Conservation (phyloP, 2,113 vertebrate species). For the Neogale vison region DNA sequence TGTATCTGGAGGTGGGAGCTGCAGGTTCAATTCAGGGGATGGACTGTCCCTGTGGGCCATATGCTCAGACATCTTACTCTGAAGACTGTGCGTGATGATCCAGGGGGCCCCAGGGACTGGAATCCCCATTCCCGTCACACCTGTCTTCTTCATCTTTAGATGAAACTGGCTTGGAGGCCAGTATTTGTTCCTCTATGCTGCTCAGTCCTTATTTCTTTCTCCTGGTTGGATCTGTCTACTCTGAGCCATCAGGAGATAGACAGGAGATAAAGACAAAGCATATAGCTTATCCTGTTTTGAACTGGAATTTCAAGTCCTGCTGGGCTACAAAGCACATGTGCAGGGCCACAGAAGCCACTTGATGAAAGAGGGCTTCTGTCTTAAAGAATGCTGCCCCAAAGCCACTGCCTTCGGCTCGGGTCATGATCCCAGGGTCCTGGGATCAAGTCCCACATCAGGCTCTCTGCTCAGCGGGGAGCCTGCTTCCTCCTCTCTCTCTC, state of each 20-base stretch:
- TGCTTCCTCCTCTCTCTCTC: too few species aligned
- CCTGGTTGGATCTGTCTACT: background rate
- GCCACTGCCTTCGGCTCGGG: too few species aligned
- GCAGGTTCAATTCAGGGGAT: background rate
- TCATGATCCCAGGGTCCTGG: too few species aligned
- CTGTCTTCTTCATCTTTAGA: fast-evolving
- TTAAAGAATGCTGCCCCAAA: background rate
- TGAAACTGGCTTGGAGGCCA: background rate
- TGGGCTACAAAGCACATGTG: background rate
- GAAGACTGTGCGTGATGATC: background rate
- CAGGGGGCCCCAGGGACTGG: background rate
- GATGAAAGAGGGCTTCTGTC: background rate
- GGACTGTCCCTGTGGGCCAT: background rate
- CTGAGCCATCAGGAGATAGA: background rate
- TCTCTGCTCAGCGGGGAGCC: too few species aligned
- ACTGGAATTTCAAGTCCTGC: background rate
- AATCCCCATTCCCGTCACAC: too few species aligned
- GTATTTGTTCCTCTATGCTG: fast-evolving
- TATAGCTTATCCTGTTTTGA: background rate
- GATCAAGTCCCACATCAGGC: too few species aligned
- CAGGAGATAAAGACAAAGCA: background rate
- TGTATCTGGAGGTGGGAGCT: fast-evolving
- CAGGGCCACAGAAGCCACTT: background rate
- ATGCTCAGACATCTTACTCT: fast-evolving
- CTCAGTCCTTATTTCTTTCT: background rate